Evolutionary conservation across 2,113 vertebrate genomes (phyloP), one percentile per base, ranked within the genome.

Genomic region (Leptobrachium leishanense): DNA sequence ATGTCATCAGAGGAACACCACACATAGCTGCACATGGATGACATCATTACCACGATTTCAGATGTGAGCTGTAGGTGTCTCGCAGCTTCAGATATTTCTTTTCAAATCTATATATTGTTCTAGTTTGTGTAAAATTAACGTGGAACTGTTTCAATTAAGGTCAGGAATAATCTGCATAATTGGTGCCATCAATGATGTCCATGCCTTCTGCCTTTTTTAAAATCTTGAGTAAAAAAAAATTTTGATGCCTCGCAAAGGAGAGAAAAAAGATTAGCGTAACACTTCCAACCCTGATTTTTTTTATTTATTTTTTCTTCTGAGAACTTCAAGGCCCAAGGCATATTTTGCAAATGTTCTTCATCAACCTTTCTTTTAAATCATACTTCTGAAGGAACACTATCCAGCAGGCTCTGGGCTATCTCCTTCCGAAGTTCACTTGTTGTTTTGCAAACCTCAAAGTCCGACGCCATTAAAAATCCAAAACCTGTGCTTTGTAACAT

Each of bases 341-440:
- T 12, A 74, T 68, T 77, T 77, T 55, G 69, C 76, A 77, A 77
- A 63, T 77, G 50, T 44, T 74, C 64, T 39, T 74, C 71, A 81
- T 74, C 71, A 81, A 15, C 65, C 78, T 81, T 80, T 67, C 53
- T 68, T 81, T 81, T 74, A 74, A 73, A 74, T 72, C 41, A 57
- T 67, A 55, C 70, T 79, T 81, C 78, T 68, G 20, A 81, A 74
- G 50, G 62, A 72, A 68, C 71, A 46, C 71, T 46, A 62, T 81
- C 63, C 62, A 15, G 40, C 64, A 68, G 72, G 71, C 78, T 68
- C 72, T 46, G 78, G 44, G 64, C 64, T 68, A 57, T 79, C 70
- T 59, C 54, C 15, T 54, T 15, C 72, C 43, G 68, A 65, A 73
- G 63, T 74, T 74, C 72, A 62, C 72, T 73, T 68, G 64, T 53